Evolutionary conservation across 2,113 vertebrate species (phyloP), one percentile per base, ranked within the genome.

Genomic region (Menidia beryllina): DNA sequence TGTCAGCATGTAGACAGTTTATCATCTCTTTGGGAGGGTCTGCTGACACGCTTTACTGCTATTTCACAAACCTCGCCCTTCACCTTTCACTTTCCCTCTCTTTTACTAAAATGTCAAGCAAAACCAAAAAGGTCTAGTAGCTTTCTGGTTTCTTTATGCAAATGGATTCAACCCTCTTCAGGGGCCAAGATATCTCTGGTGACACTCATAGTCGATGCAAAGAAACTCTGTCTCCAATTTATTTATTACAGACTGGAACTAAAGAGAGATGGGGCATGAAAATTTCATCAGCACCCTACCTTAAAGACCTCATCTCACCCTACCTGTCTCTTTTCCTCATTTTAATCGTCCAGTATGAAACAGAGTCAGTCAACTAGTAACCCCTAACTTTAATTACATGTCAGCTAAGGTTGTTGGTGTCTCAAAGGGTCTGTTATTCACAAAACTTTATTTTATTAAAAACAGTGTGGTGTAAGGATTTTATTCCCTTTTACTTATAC

Each of bases 81-180:
- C 75, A 71, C 67, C 79, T 59, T 68, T 65, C 38, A 55, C 26
- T 49, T 68, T 43, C 63, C 74, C 43, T 68, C 47, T 67, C 76
- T 86, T 86, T 81, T 67, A 64, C 74, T 72, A 43, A 93, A 93
- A 91, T 92, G 92, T 91, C 91, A 93, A 87, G 83, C 82, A 77
- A 77, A 79, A 85, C 89, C 81, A 89, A 88, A 91, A 66, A 80
- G 84, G 83, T 74, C 64, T 45, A 36, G 62, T 12, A 53, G 26
- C 41, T 67, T 57, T 61, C 23, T 75, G 63, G 60, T 63, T 66
- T 86, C 78, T 83, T 79, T 90, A 94, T 91, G 91, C 88, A 90
- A 92, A 93, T 93, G 45, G 67, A 89, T 91, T 90, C 86, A 83
- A 74, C 52, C 72, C 79, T 66, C 87, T 82, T 88, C 79, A 87